These are phyloP conservation scores for Malacoraja senta DNA, from an alignment of 2,797 vertebrate species.

Conservation along the genomic window DNA sequence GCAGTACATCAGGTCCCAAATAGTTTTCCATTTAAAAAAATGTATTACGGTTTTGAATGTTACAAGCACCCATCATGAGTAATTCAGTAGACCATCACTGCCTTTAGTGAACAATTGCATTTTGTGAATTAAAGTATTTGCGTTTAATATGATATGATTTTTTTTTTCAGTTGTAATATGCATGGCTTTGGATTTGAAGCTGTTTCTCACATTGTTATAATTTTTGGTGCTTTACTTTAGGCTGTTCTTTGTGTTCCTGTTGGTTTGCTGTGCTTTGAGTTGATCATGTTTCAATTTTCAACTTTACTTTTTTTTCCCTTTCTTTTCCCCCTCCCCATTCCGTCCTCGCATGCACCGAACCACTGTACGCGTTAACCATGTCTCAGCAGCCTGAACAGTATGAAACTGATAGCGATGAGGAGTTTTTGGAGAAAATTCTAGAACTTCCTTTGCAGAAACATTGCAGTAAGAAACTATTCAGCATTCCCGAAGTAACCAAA, in stretches of 20 bases:
- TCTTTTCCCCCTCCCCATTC: constrained; percentile 44
- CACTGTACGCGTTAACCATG: constrained; percentile 43
- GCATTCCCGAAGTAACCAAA: constrained; percentile 83
- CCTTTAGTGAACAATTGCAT: neutral
- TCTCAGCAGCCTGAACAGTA: constrained; percentile 57
- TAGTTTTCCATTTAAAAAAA: neutral
- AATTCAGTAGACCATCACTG: neutral
- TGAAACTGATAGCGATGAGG: constrained; percentile 87
- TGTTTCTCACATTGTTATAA: constrained; percentile 7
- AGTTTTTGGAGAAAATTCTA: constrained; percentile 79
- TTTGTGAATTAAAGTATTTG: neutral
- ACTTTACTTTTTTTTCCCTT: constrained; percentile 33
- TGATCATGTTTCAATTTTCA: constrained; percentile 30
- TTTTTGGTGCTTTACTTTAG: neutral
- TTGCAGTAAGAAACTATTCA: constrained; percentile 77
- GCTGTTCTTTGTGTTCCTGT: neutral
- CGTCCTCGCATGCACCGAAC: constrained; percentile 2
- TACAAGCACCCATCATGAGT: neutral
- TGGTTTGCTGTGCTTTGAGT: constrained; percentile 15
- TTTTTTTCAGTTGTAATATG: neutral
- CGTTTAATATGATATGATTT: neutral
- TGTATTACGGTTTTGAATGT: neutral
- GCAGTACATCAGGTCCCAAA: too few relatives aligned
- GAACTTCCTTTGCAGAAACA: constrained; percentile 73
- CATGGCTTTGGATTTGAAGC: neutral